Evolutionary conservation across 2,113 vertebrate species (phyloP), one percentile per base, ranked within the genome.

Genomic region (Merops nubicus): DNA sequence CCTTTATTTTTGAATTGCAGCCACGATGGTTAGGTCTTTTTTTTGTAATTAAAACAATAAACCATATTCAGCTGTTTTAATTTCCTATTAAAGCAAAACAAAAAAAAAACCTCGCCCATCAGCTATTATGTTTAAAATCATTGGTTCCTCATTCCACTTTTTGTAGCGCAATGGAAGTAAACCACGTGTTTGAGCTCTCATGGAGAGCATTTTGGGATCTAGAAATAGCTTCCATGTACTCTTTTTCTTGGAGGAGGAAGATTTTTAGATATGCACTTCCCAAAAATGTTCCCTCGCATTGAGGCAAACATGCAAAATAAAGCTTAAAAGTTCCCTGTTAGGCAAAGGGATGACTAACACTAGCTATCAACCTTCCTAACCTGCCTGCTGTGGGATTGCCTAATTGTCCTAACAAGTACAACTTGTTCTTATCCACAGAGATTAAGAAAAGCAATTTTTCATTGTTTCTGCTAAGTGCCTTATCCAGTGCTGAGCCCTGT

Each of bases 141-240:
- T 11, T 40, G 12, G 51, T 84, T 88, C 74, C 67, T 83, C 67
- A 72, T 93, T 95, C 79, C 33, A 8, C 17, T 38, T 67, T 84
- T 79, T 73, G 13, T 62, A 63, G 31, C 0, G 0, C 60, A 77
- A 74, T 84, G 59, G 68, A 95, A 96, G 81, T 54, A 88, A 84
- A 50, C 40, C 31, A 54, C 40, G 5, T 36, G n/a, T 8, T 80
- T 25, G 13, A 84, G 21, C 20, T 92, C 64, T 60, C 50, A 1
- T 7, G 16, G 34, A 84, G 42, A 51, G 38, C 5, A 12, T 87
- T 84, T 91, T 33, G 74, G 47, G 6, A 63, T 78, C 80, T 63
- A 77, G 73, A 96, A 95, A 81, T 26, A 92, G 59, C 25, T 90
- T 84, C 29, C 42, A 67, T 14, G 31, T 81, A 50, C 54, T 80